Evolutionary conservation across 2,888 invertebrate species (phyloP).

Genomic region (Apomyelois bistriatella): DNA sequence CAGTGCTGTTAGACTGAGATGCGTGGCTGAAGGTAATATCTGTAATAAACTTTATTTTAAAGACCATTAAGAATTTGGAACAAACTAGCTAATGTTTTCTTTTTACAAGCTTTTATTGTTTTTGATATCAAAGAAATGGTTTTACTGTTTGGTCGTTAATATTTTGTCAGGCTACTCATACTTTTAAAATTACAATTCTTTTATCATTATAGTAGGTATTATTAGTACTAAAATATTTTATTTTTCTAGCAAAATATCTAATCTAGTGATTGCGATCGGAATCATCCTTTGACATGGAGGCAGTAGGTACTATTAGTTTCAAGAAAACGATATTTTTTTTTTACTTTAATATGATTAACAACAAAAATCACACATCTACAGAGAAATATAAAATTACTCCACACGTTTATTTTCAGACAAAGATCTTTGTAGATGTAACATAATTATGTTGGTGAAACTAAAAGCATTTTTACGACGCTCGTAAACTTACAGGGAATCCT

Average conservation of each 20-base stretch:
- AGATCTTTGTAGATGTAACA: slow-evolving; percentile 12
- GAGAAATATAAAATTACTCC: background rate
- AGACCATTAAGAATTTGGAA: background rate
- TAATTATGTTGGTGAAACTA: slow-evolving; percentile 13
- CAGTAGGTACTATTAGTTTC: too few species aligned
- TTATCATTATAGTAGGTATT: too few species aligned
- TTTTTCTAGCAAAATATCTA: too few species aligned
- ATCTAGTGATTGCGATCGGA: too few species aligned
- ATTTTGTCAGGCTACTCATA: background rate
- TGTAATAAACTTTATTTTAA: slow-evolving; percentile 4
- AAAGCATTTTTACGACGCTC: slow-evolving; percentile 15
- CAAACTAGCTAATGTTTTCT: background rate
- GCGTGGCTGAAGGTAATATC: slow-evolving; percentile 11
- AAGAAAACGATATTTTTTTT: too few species aligned
- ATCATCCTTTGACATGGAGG: too few species aligned
- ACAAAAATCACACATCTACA: background rate
- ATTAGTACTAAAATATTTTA: too few species aligned
- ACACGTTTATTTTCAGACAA: slow-evolving; percentile 8
- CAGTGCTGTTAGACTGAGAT: slow-evolving; percentile 3
- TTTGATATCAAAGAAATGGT: background rate
- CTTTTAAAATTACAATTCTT: too few species aligned
- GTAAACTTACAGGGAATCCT: slow-evolving; percentile 76
- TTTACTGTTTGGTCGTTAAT: background rate
- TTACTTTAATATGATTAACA: too few species aligned
- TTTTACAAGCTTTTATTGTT: too few species aligned